These are phyloP conservation scores for Brachionus manjavacas DNA, from an alignment of 1,140 invertebrate species.

Conservation along the genomic window DNA sequence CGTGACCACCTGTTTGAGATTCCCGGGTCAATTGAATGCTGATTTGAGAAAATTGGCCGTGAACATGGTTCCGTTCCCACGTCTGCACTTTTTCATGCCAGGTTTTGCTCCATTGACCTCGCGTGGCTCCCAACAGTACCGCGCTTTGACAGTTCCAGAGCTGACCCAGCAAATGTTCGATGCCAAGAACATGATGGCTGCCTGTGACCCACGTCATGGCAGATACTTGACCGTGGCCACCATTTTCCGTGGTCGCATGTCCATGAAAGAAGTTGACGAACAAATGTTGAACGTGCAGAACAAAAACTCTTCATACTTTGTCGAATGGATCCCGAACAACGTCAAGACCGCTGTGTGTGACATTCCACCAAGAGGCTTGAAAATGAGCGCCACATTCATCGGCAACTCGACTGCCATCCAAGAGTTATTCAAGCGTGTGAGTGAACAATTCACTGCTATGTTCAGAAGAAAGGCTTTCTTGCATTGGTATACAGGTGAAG, in stretches of 20 bases:
- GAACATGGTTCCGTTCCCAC: slow-evolving; percentile 86
- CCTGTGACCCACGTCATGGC: slow-evolving; percentile 72
- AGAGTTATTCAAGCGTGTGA: slow-evolving; percentile 42
- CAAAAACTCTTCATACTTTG: slow-evolving; percentile 70
- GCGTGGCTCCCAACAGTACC: slow-evolving; percentile 56
- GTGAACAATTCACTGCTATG: slow-evolving; percentile 81
- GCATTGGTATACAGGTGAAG: slow-evolving; percentile 74
- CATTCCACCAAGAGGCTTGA: slow-evolving; percentile 80
- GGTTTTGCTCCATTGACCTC: slow-evolving; percentile 58
- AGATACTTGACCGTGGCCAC: slow-evolving; percentile 71
- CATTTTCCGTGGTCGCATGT: slow-evolving; percentile 73
- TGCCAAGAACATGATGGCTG: slow-evolving; percentile 77
- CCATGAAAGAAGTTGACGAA: slow-evolving; percentile 59
- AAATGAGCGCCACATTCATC: slow-evolving; percentile 86
- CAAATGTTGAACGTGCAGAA: slow-evolving; percentile 55
- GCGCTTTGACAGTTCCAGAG: slow-evolving; percentile 66
- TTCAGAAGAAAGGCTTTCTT: slow-evolving; percentile 85
- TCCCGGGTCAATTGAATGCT: slow-evolving; percentile 66
- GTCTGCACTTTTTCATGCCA: slow-evolving; percentile 48
- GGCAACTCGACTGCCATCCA: slow-evolving; percentile 43
- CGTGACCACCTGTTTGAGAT: slow-evolving; percentile 65
- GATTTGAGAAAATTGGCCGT: slow-evolving; percentile 84
- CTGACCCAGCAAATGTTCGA: slow-evolving; percentile 66
- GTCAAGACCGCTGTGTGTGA: slow-evolving; percentile 86
- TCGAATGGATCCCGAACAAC: slow-evolving; percentile 89